Conservation (phyloP, 2,113 vertebrate genomes). For the Rhadina sibilatrix region DNA sequence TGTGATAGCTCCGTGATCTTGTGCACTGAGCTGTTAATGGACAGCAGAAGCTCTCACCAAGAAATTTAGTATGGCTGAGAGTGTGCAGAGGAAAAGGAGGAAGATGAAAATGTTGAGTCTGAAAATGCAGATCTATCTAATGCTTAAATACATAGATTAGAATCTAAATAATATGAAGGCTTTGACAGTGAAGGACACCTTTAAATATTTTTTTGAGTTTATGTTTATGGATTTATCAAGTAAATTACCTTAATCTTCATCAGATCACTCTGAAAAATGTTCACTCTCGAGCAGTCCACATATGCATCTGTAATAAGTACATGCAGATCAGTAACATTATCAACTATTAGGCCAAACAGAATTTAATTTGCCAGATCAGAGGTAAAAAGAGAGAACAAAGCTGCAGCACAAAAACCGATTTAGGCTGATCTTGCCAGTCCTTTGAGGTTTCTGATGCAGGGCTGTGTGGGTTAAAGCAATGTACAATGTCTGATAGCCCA, state of each 20-base stretch:
- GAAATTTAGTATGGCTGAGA: not conserved
- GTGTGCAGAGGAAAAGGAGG: not conserved
- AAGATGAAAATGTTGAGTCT: not conserved
- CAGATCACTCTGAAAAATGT: not conserved
- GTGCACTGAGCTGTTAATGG: not conserved
- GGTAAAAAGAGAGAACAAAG: slow-evolving; percentile 38
- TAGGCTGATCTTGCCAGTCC: not conserved
- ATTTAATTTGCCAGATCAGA: slow-evolving; percentile 16
- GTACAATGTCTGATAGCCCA: not conserved
- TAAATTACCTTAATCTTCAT: slow-evolving; percentile 21
- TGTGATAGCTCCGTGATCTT: not conserved
- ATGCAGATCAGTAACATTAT: not conserved
- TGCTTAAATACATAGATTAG: not conserved
- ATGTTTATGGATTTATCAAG: not conserved
- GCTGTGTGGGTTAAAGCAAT: not conserved
- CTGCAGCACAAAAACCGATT: not conserved
- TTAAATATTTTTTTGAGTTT: not conserved
- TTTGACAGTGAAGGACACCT: not conserved
- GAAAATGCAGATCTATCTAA: not conserved
- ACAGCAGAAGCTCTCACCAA: not conserved
- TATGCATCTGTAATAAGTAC: not conserved
- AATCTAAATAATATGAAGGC: not conserved
- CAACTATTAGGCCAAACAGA: not conserved
- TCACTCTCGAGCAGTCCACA: not conserved
- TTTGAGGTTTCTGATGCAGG: not conserved